phyloP scores from a whole-genome alignment of 2,888 invertebrate species.

The Hyalella azteca region DNA sequence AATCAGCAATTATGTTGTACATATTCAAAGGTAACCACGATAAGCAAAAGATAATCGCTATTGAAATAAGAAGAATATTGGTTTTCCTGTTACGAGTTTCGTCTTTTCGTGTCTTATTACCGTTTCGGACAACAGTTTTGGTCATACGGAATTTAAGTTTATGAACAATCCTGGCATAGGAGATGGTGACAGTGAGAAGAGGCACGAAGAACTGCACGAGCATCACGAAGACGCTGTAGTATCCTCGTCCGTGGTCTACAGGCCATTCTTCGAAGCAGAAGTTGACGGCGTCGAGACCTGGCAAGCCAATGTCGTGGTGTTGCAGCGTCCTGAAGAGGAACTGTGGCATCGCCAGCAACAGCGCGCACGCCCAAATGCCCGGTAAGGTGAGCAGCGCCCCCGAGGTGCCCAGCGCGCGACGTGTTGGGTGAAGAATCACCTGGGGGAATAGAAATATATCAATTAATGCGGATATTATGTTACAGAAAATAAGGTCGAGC shows the following conservation, averaged over 20 bases:
- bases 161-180: constrained; percentile 82
- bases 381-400: constrained; percentile 76
- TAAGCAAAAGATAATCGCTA: constrained; percentile 84
- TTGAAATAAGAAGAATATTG: constrained; percentile 83
- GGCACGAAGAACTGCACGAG: constrained; percentile 85
- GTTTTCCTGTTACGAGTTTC: constrained; percentile 80
- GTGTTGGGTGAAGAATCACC: constrained; percentile 41
- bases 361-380: constrained; percentile 64
- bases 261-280: constrained; percentile 87
- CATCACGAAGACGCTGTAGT: constrained; percentile 82
- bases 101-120: constrained; percentile 62
- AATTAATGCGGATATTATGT: not conserved
- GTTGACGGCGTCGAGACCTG: constrained; percentile 67
- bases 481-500: not conserved
- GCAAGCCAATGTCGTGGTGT: constrained; percentile 67
- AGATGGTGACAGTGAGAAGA: constrained; percentile 80
- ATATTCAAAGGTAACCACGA: constrained; percentile 92
- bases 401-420: constrained; percentile 64
- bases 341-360: constrained; percentile 79
- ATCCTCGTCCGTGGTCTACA: constrained; percentile 69
- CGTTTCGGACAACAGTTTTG: constrained; percentile 43
- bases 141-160: constrained; percentile 73
- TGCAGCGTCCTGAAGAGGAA: constrained; percentile 68
- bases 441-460: not conserved
- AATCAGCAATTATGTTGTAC: constrained; percentile 80